Conservation (phyloP, 2,113 vertebrate genomes). For the Raja brachyura region DNA sequence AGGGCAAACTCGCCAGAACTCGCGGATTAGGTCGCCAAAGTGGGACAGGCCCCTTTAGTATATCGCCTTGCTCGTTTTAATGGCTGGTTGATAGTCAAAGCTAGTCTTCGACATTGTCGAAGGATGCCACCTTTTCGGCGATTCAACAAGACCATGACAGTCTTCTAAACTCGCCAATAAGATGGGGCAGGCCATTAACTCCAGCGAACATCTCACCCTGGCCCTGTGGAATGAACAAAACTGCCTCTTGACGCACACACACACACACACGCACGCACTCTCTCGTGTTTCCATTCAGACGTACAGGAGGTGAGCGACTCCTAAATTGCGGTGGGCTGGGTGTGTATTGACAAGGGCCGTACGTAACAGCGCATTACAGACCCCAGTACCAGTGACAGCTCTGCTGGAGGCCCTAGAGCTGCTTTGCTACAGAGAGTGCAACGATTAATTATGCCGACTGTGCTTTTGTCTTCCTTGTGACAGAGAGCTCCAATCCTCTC, state of each 20-base stretch:
- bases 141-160: too few species aligned
- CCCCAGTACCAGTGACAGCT: conserved; percentile 32
- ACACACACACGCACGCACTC: background rate
- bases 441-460: conserved; percentile 28
- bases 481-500: conserved; percentile 14
- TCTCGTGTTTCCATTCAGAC: conserved; percentile 19
- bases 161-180: too few species aligned
- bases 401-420: conserved; percentile 32
- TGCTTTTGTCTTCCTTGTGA: conserved; percentile 29
- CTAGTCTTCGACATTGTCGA: too few species aligned
- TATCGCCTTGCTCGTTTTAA: too few species aligned
- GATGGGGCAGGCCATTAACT: too few species aligned
- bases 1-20: too few species aligned
- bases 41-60: too few species aligned
- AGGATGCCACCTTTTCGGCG: too few species aligned
- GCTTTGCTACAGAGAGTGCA: background rate
- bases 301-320: background rate
- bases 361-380: conserved; percentile 26
- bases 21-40: too few species aligned
- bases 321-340: conserved; percentile 35
- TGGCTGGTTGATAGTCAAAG: too few species aligned
- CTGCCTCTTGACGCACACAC: too few species aligned
- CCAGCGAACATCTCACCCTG: background rate
- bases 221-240: background rate
- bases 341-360: conserved; percentile 20